phyloP scores from a whole-genome alignment of 2,113 vertebrate species.

The Ptyas mucosa region DNA sequence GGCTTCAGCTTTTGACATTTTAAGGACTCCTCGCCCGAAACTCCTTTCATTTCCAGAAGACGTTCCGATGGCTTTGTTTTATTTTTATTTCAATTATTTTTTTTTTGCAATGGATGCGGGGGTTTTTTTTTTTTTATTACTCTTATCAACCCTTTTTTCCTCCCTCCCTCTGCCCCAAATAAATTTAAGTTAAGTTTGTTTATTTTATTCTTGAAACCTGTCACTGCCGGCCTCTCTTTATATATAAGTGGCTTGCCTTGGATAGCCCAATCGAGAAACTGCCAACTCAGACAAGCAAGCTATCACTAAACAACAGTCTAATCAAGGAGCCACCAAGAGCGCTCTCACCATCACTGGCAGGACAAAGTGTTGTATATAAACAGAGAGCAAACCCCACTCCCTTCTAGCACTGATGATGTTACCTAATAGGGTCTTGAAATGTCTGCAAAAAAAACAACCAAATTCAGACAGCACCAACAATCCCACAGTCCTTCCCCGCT shows the following conservation, averaged over 20 bases:
- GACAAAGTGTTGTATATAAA: background rate
- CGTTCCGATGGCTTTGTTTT: background rate
- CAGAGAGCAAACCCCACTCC: background rate
- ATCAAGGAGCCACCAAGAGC: background rate
- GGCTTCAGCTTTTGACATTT: background rate
- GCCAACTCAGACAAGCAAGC: background rate
- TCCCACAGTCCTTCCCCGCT: too few species aligned
- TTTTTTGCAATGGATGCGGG: background rate
- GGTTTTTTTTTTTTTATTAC: constrained; percentile 26
- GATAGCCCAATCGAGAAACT: background rate
- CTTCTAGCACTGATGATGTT: too few species aligned
- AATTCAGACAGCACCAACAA: too few species aligned
- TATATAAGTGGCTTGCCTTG: background rate
- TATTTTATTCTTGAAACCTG: background rate
- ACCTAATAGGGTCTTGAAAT: too few species aligned
- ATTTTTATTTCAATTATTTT: background rate
- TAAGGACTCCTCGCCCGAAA: constrained; percentile 3
- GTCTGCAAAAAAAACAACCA: too few species aligned
- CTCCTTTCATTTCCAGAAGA: constrained; percentile 31
- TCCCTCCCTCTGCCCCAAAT: background rate
- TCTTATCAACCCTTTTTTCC: background rate
- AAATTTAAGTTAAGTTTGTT: background rate
- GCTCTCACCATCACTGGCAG: background rate
- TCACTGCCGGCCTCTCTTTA: background rate
- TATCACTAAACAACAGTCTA: background rate